Conservation (phyloP, 1,140 invertebrate species). For the Polyergus mexicanus region DNA sequence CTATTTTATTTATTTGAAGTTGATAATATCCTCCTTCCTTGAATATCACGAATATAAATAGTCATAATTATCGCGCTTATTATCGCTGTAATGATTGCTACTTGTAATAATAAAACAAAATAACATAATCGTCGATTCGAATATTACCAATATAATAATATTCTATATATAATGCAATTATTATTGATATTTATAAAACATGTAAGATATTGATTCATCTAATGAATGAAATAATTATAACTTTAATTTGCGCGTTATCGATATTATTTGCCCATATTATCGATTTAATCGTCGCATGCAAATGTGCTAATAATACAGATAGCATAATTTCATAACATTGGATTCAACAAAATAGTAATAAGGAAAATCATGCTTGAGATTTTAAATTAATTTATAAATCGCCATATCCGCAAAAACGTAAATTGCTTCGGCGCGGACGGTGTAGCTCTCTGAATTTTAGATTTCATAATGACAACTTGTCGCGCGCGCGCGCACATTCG, state of each 20-base stretch:
- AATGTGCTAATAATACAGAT: constrained; percentile 22
- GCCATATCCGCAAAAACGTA: constrained; percentile 9
- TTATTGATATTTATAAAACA: background rate
- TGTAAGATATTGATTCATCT: background rate
- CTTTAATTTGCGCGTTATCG: background rate
- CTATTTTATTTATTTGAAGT: background rate
- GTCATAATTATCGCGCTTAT: background rate
- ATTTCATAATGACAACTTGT: constrained; percentile 56
- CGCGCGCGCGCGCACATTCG: constrained; percentile 2
- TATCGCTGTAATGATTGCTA: background rate
- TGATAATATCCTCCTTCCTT: background rate
- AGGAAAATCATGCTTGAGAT: constrained; percentile 19
- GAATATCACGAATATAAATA: background rate
- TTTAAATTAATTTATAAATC: background rate
- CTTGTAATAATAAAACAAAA: background rate
- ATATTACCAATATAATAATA: background rate
- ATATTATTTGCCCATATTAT: constrained; percentile 5
- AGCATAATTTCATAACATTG: constrained; percentile 13
- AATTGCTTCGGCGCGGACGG: background rate
- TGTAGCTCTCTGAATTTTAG: constrained; percentile 18
- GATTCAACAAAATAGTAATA: background rate
- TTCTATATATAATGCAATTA: background rate
- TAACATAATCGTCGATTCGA: background rate
- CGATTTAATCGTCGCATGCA: constrained; percentile 23
- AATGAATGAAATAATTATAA: constrained; percentile 5